These are phyloP conservation scores for Chelonia mydas DNA, from an alignment of 2,797 vertebrate genomes.

Conservation along the genomic window DNA sequence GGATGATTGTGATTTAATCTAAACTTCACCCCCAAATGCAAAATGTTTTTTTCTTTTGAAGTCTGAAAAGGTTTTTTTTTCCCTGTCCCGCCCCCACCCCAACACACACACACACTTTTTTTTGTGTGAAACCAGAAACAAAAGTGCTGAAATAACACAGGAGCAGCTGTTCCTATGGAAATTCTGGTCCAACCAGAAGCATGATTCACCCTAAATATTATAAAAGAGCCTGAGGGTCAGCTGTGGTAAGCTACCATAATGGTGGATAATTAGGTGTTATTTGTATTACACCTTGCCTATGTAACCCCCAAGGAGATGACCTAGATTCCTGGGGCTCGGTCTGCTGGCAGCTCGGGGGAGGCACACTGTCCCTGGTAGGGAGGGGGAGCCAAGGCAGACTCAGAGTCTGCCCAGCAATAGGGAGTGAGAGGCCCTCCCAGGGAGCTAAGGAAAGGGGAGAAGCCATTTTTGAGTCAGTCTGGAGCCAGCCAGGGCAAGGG, in stretches of 20 bases:
- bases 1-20: not conserved
- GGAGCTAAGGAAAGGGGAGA: no score
- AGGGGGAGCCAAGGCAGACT: no score
- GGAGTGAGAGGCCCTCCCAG: no score
- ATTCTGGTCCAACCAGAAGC: not conserved
- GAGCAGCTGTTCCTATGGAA: not conserved
- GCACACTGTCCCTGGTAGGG: no score
- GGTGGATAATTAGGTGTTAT: not conserved
- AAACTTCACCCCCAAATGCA: not conserved
- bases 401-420: no score
- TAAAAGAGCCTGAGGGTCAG: not conserved
- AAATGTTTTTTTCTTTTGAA: not conserved
- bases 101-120: no score
- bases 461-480: no score
- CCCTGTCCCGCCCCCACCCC: not conserved
- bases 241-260: not conserved
- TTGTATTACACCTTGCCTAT: not conserved
- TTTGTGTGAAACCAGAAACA: not conserved
- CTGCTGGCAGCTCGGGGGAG: no score
- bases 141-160: not conserved
- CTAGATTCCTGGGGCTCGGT: no score
- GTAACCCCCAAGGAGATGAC: no score
- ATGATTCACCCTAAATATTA: not conserved
- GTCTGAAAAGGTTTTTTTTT: not conserved
- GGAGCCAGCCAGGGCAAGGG: no score